phyloP scores from a whole-genome alignment of 2,797 vertebrate species.

The Microhierax caerulescens region DNA sequence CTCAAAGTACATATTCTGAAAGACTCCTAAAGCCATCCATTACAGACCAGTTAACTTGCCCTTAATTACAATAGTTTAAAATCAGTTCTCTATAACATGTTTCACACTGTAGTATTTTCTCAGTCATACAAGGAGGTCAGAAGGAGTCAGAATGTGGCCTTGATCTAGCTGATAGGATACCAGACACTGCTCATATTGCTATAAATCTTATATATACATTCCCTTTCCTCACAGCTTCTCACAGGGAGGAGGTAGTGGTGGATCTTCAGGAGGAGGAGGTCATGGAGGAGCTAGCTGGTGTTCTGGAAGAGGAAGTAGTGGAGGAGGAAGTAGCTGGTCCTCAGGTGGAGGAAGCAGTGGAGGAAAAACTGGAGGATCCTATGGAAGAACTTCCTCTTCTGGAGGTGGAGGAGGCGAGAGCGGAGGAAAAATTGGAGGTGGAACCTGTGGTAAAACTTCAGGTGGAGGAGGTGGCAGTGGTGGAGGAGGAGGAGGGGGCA shows the following conservation, averaged over 20 bases:
- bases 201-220: rapidly evolving
- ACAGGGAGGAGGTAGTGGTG: constrained; percentile 19
- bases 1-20: background rate
- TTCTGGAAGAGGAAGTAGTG: background rate
- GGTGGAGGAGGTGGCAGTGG: constrained; percentile 11
- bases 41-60: background rate
- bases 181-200: background rate
- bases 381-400: background rate
- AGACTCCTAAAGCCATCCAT: background rate
- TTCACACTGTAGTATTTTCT: background rate
- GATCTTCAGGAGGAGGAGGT: constrained; percentile 30
- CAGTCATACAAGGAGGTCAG: background rate
- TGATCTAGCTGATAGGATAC: rapidly evolving
- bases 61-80: background rate
- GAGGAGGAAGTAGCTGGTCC: constrained; percentile 34
- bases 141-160: background rate
- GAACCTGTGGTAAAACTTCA: background rate
- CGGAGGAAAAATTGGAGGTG: background rate
- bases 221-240: background rate
- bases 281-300: background rate
- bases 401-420: background rate
- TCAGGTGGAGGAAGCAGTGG: constrained; percentile 8
- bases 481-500: background rate
- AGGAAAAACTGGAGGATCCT: background rate
- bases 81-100: background rate